These are phyloP conservation scores for Chaenocephalus aceratus DNA, from an alignment of 2,113 vertebrate species.

Conservation along the genomic window DNA sequence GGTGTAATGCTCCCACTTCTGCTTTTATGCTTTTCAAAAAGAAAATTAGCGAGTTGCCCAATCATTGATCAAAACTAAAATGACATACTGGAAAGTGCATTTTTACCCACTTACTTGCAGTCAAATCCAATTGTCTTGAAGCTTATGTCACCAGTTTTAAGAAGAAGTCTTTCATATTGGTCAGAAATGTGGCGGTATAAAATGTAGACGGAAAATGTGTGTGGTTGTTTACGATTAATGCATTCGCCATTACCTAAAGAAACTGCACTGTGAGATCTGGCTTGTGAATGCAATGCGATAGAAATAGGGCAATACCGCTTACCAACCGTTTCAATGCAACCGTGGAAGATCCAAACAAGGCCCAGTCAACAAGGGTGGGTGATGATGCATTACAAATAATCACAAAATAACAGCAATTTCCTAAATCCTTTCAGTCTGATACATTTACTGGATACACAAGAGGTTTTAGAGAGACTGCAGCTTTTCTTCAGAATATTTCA, in stretches of 20 bases:
- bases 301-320: not conserved
- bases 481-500: not conserved
- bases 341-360: not conserved
- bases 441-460: not conserved
- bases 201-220: no score
- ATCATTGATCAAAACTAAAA: not conserved
- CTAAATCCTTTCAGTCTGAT: not conserved
- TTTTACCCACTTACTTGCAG: not conserved
- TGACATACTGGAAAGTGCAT: not conserved
- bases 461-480: not conserved
- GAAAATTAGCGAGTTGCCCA: not conserved
- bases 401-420: no score
- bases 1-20: not conserved
- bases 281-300: not conserved
- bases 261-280: no score
- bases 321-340: not conserved
- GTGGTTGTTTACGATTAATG: no score
- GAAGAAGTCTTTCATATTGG: not conserved
- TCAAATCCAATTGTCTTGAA: not conserved
- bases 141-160: not conserved
- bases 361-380: not conserved
- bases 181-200: not conserved
- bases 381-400: no score
- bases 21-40: slow-evolving; percentile 10
- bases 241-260: no score